Evolutionary conservation across 2,888 invertebrate genomes (phyloP), one percentile per base, ranked within the genome.

Genomic region (Petrolisthes cinctipes): DNA sequence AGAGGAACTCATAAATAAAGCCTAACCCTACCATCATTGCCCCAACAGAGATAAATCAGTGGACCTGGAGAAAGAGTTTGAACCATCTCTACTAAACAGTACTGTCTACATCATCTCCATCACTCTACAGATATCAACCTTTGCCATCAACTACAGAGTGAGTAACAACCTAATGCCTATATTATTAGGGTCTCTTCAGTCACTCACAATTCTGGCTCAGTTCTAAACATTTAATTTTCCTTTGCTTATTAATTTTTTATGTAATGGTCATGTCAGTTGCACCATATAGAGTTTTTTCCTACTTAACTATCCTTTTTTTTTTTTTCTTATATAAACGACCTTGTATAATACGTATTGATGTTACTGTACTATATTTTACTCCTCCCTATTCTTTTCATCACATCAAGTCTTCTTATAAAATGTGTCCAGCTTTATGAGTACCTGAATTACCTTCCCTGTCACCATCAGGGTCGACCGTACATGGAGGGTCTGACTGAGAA

Each of bases 91-190:
- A 89, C 95, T 99, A 71, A 99, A 99, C 93, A 98, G 98, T 92
- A 98, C 99, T 0, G 99, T 99, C 17, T 99, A 99, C 93, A 97
- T 99, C 89, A 98, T 99, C 92, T 98, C 99, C 1, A 96, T 99
- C 95, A 96, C 98, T 20, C 94, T 99, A 90, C 99, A 99, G 94
- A 96, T 99, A 91, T 97, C 98, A 1, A 99, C 99, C 14, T 99
- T 99, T 93, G 99, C 98, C 87, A 98, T 99, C 89, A 99, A 99
- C 93, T 99, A 99, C 93, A 96, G 98, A 95, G 99, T 99, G 93
- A 93, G 93, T 86, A 20, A 37, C 37, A 37, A 37, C 37, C 37
- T 37, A 37, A 37, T 37, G 37, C 37, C 37, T 37, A 37, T 37
- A 37, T 37, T 37, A 37, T 37, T 37, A 1, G 37, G 37, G 37